Percentiles rank a stretch among this genome's conserved stretches.
Conservation (phyloP, 2,888 invertebrate species). For the Elysia crispata region DNA sequence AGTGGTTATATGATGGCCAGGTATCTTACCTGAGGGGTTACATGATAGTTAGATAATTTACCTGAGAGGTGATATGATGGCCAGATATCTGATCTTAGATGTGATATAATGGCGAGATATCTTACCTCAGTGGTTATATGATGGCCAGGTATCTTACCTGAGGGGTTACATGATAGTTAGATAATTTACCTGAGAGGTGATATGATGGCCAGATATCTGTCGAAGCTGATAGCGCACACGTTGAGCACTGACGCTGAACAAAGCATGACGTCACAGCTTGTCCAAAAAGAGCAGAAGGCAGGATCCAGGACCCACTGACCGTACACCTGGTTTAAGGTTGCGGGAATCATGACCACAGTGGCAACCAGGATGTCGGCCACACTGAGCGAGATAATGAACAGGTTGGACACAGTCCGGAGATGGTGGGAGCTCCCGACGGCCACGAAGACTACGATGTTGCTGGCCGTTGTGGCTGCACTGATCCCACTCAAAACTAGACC, state of each 20-base stretch:
- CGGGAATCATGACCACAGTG: constrained; percentile 69
- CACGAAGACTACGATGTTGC: constrained; percentile 63
- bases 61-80: too few relatives aligned
- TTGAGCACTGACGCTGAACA: constrained; percentile 68
- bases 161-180: too few relatives aligned
- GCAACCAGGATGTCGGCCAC: constrained; percentile 68
- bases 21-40: too few relatives aligned
- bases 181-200: constrained; percentile 67
- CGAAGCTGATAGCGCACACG: constrained; percentile 68
- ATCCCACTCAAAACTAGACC: constrained; percentile 27
- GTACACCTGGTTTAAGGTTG: constrained; percentile 59
- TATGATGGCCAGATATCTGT: constrained; percentile 68
- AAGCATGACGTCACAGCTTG: constrained; percentile 70
- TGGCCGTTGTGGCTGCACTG: constrained; percentile 56
- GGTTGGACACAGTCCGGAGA: constrained; percentile 66
- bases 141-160: too few relatives aligned
- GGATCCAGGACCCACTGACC: constrained; percentile 62
- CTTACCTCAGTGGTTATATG: too few relatives aligned
- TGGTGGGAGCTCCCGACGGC: constrained; percentile 62
- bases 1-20: too few relatives aligned
- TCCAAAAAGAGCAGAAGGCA: constrained; percentile 67
- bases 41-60: too few relatives aligned
- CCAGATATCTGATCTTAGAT: too few relatives aligned
- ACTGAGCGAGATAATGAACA: constrained; percentile 67
- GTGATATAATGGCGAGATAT: too few relatives aligned